phyloP scores from a whole-genome alignment of 2,797 vertebrate genomes.

The Hoplostethus atlanticus region DNA sequence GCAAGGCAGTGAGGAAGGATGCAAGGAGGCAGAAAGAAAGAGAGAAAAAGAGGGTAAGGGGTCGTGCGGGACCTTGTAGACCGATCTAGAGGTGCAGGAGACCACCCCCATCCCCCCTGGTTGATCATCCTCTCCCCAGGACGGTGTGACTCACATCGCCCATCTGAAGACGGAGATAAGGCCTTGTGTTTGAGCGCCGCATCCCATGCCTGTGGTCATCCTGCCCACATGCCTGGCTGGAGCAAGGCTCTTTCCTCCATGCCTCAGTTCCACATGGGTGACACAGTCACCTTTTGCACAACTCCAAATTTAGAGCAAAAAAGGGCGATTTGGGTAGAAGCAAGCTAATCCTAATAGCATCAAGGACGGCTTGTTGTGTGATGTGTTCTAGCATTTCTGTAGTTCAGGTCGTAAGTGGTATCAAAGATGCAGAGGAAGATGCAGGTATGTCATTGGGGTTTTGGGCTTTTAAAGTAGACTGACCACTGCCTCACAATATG shows the following conservation, averaged over 20 bases:
- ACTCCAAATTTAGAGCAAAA: conserved; percentile 22
- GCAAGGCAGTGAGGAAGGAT: conserved; percentile 20
- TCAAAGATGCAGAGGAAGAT: background rate
- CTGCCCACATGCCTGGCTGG: conserved; percentile 28
- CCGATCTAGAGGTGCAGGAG: conserved; percentile 9
- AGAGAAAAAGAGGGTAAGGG: conserved; percentile 6
- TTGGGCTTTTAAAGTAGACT: no score
- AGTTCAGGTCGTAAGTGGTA: background rate
- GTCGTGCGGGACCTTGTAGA: conserved; percentile 9
- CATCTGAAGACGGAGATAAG: conserved; percentile 67
- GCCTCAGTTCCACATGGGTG: conserved; percentile 17
- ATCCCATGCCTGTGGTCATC: conserved; percentile 50
- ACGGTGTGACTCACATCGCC: conserved; percentile 61
- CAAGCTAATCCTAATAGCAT: background rate
- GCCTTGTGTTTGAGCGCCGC: conserved; percentile 44
- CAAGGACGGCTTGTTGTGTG: background rate
- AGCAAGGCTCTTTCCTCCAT: conserved; percentile 14
- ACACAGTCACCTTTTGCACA: conserved; percentile 44
- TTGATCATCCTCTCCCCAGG: conserved; percentile 46
- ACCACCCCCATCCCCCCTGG: background rate
- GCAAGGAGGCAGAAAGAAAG: background rate
- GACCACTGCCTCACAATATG: no score
- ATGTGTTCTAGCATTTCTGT: background rate
- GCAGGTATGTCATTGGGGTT: background rate
- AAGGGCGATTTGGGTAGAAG: conserved; percentile 4